Percentiles rank a stretch among this genome's conserved stretches.
Evolutionary conservation across 2,113 vertebrate genomes (phyloP).

Genomic region (Lampris incognitus): DNA sequence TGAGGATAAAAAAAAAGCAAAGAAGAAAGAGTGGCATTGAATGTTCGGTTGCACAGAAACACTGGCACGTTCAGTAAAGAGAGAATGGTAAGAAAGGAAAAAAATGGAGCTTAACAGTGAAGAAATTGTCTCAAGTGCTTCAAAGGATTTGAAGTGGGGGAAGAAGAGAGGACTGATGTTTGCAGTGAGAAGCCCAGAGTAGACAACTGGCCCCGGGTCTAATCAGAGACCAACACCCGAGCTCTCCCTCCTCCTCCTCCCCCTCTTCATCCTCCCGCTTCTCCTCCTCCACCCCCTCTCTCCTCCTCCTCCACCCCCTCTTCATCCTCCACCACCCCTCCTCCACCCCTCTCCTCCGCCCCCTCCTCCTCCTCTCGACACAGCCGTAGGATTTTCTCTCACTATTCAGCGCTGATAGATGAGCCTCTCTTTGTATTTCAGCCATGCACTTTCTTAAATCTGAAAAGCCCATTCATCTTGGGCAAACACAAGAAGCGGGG

Average conservation of each 20-base stretch:
- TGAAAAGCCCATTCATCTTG: conserved; percentile 85
- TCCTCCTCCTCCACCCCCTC: no score
- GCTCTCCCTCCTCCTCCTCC: conserved; percentile 19
- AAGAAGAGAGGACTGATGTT: conserved; percentile 79
- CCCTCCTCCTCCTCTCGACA: conserved; percentile 31
- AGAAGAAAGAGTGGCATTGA: conserved; percentile 45
- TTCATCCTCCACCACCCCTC: neutral
- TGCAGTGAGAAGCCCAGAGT: conserved; percentile 64
- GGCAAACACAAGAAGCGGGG: conserved; percentile 65
- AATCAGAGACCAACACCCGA: conserved; percentile 79
- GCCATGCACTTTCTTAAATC: conserved; percentile 82
- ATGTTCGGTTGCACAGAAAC: conserved; percentile 58
- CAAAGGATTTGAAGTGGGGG: conserved; percentile 73
- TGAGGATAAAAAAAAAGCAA: conserved; percentile 46
- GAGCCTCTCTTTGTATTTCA: conserved; percentile 83
- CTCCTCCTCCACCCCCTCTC: neutral
- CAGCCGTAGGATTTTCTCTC: conserved; percentile 80
- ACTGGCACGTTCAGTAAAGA: conserved; percentile 61
- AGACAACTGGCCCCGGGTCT: conserved; percentile 75
- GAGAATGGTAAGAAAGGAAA: conserved; percentile 39
- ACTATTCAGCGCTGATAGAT: conserved; percentile 84
- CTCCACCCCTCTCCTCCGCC: conserved; percentile 4
- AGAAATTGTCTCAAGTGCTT: conserved; percentile 79
- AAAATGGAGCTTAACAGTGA: conserved; percentile 65
- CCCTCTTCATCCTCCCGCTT: conserved; percentile 22